phyloP scores from a whole-genome alignment of 2,888 invertebrate genomes.

The Dione vanillae region DNA sequence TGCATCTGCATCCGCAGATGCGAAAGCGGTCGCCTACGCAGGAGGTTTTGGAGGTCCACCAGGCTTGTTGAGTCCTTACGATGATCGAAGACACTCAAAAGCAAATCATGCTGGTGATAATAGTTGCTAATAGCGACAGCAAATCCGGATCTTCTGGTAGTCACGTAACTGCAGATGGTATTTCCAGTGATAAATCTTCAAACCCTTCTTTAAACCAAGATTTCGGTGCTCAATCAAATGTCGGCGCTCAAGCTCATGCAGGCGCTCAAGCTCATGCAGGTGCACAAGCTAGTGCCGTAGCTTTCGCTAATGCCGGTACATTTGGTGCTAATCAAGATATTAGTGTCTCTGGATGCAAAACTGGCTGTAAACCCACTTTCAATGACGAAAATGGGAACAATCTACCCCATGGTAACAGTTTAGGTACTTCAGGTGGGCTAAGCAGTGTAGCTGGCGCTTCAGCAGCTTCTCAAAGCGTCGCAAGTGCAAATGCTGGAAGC shows the following conservation, averaged over 20 bases:
- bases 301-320: constrained; percentile 40
- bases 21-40: constrained; percentile 63
- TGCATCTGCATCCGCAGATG: constrained; percentile 56
- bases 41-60: constrained; percentile 78
- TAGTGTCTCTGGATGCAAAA: constrained; percentile 50
- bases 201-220: constrained; percentile 48
- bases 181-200: constrained; percentile 9
- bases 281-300: constrained; percentile 55
- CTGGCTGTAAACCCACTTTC: constrained; percentile 43
- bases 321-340: constrained; percentile 45
- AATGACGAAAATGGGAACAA: constrained; percentile 21
- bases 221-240: constrained; percentile 39
- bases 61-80: constrained; percentile 70
- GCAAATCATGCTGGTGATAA: constrained; percentile 9
- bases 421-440: constrained; percentile 14
- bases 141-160: constrained; percentile 10
- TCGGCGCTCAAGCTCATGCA: constrained; percentile 55
- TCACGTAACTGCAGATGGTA: not conserved
- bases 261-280: constrained; percentile 57
- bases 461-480: constrained; percentile 62
- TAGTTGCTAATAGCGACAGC: not conserved
- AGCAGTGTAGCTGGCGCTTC: constrained; percentile 45
- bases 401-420: constrained; percentile 10
- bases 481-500: constrained; percentile 53
- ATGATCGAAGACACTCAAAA: constrained; percentile 52